Evolutionary conservation across 2,888 invertebrate genomes (phyloP).

Genomic region (Hofmannophila pseudospretella): DNA sequence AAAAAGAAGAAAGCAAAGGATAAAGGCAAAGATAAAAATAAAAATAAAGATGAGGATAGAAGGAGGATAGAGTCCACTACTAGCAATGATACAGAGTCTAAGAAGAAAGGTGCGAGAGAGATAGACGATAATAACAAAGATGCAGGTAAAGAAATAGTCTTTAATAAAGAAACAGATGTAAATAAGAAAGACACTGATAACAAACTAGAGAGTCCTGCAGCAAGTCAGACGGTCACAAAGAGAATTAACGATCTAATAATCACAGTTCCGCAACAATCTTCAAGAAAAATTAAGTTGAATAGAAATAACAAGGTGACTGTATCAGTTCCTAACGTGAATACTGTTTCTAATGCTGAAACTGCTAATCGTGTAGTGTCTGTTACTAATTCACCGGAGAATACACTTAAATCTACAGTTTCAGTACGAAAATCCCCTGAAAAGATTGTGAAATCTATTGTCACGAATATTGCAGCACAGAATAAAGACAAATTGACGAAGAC

Average conservation of each 20-base stretch:
- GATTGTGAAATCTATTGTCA: background rate
- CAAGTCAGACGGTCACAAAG: constrained; percentile 36
- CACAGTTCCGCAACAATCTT: constrained; percentile 49
- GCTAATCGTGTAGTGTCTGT: background rate
- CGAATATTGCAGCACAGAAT: constrained; percentile 18
- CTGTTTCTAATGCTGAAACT: constrained; percentile 5
- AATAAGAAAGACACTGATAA: background rate
- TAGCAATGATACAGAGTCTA: background rate
- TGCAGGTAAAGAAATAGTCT: too few relatives aligned
- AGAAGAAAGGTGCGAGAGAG: background rate
- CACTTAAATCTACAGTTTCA: background rate
- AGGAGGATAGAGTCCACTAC: background rate
- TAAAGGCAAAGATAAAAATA: constrained; percentile 8
- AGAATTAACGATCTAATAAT: constrained; percentile 48
- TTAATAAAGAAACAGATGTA: background rate
- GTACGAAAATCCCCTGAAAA: background rate
- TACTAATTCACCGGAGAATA: background rate
- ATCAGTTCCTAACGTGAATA: constrained; percentile 9
- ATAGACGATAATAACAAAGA: too few relatives aligned
- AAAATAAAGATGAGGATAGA: constrained; percentile 1
- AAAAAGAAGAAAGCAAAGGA: constrained; percentile 4
- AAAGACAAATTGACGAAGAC: constrained; percentile 25
- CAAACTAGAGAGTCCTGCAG: background rate
- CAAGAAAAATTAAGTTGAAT: constrained; percentile 63
- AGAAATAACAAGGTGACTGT: constrained; percentile 32